Conservation (phyloP, 2,797 vertebrate species). For the Typhlichthys subterraneus region DNA sequence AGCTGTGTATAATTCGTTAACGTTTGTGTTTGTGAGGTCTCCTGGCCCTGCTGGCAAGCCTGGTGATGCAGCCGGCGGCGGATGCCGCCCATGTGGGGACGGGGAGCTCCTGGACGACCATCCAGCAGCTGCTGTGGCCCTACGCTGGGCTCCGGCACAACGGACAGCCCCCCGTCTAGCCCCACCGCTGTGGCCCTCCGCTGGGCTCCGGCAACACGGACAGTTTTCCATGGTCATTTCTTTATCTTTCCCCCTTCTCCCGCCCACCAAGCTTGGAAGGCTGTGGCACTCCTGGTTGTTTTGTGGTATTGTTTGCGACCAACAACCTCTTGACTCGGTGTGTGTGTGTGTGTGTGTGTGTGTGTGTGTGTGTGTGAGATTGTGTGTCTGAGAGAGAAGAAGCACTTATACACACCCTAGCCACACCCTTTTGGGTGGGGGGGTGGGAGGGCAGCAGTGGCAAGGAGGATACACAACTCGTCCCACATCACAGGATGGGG, state of each 20-base stretch:
- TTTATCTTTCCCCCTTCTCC: neutral
- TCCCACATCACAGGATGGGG: too few relatives aligned
- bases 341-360: conserved; percentile 28
- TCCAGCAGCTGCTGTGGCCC: conserved; percentile 93
- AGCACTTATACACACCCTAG: too few relatives aligned
- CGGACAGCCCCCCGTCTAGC: conserved; percentile 86
- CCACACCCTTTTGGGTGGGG: too few relatives aligned
- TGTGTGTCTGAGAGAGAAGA: conserved; percentile 1
- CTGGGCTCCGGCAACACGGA: too few relatives aligned
- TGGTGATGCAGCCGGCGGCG: conserved; percentile 85
- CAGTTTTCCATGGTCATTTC: too few relatives aligned
- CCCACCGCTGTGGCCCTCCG: too few relatives aligned
- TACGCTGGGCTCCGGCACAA: conserved; percentile 86
- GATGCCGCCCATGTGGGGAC: conserved; percentile 87
- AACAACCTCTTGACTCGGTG: too few relatives aligned
- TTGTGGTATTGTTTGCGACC: too few relatives aligned
- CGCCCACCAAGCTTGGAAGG: neutral
- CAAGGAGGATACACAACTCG: too few relatives aligned
- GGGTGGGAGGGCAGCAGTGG: too few relatives aligned
- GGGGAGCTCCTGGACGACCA: conserved; percentile 87
- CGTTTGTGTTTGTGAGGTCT: conserved; percentile 60
- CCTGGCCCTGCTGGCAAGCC: conserved; percentile 83
- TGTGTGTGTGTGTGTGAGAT: conserved; percentile 41
- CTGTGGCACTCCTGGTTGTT: neutral
- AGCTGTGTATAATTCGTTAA: too few relatives aligned